Evolutionary conservation across 2,888 invertebrate species (phyloP).

Genomic region (Hemaris fuciformis): DNA sequence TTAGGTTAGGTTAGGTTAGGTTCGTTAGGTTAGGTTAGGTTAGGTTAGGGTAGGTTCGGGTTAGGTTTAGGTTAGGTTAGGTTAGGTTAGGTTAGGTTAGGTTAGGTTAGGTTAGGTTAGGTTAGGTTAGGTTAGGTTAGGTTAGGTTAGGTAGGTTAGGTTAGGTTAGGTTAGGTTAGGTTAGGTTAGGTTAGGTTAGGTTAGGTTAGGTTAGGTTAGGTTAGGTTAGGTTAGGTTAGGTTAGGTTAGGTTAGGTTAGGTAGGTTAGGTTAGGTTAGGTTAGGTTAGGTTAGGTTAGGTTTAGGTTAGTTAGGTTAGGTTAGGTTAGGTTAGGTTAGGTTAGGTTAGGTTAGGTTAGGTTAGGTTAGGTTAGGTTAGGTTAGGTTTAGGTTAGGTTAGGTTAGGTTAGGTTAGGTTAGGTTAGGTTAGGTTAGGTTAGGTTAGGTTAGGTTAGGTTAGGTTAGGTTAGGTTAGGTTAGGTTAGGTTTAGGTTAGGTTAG

Average conservation of each 20-base stretch:
- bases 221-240: no score
- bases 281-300: slow-evolving; percentile 18
- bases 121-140: slow-evolving; percentile 22
- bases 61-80: no score
- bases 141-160: slow-evolving; percentile 24
- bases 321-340: no score
- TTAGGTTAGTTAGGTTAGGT: slow-evolving; percentile 15
- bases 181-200: no score
- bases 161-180: neutral
- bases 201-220: no score
- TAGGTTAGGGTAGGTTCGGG: no score
- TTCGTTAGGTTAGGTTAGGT: slow-evolving; percentile 23
- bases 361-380: no score
- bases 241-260: slow-evolving; percentile 17
- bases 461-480: slow-evolving; percentile 19
- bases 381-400: slow-evolving; percentile 14
- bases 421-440: slow-evolving; percentile 27
- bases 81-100: no score
- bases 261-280: no score
- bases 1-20: slow-evolving; percentile 20
- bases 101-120: slow-evolving; percentile 23
- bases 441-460: no score
- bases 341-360: slow-evolving; percentile 15
- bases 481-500: slow-evolving; percentile 20
- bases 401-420: slow-evolving; percentile 17